Conservation (phyloP, 2,797 vertebrate species). For the Hypotaenidia philippensis region DNA sequence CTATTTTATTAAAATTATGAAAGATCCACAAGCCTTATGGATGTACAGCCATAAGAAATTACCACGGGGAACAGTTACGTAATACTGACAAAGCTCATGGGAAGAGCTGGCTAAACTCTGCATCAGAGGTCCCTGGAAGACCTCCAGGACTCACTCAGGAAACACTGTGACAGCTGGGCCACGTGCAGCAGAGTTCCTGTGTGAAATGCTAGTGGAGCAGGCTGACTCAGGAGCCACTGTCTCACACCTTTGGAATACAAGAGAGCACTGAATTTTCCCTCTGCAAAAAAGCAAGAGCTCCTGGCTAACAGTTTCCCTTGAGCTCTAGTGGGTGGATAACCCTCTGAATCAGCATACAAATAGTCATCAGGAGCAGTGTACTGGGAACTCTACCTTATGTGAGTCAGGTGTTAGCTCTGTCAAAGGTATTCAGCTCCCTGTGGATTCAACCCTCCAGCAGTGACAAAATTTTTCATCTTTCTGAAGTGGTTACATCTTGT, state of each 20-base stretch:
- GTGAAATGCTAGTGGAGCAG: not conserved
- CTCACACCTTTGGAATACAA: not conserved
- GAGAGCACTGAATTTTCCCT: not conserved
- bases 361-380: not conserved
- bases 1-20: not conserved
- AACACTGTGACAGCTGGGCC: not conserved
- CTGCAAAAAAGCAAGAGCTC: not conserved
- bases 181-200: not conserved
- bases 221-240: not conserved
- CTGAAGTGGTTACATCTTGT: not conserved
- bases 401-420: not conserved
- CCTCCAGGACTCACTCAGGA: not conserved
- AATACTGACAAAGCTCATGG: not conserved
- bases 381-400: not conserved
- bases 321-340: not conserved
- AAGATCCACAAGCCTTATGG: not conserved
- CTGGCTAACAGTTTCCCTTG: not conserved
- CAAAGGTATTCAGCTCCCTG: not conserved
- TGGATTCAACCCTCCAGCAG: not conserved
- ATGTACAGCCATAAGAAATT: not conserved
- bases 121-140: not conserved
- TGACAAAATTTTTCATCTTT: not conserved
- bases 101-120: not conserved
- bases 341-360: not conserved
- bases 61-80: not conserved